These are phyloP conservation scores for Cerceris ruficornis DNA, from an alignment of 2,888 invertebrate species.

Conservation along the genomic window DNA sequence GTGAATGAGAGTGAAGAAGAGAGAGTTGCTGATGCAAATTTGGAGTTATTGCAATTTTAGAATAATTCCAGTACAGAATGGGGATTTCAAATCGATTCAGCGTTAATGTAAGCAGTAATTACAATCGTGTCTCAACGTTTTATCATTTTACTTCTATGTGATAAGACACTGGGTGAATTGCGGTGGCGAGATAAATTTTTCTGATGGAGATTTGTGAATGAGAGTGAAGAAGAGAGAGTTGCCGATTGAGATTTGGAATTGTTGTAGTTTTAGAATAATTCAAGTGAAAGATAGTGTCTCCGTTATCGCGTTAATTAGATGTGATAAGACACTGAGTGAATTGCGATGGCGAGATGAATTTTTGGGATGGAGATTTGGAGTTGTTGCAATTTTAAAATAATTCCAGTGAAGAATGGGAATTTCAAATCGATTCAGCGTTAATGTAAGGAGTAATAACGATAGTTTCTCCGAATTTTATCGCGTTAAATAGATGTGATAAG, in stretches of 20 bases:
- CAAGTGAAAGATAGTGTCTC: too few species aligned
- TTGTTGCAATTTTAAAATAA: too few species aligned
- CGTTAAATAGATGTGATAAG: background rate
- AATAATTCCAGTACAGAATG: constrained; percentile 47
- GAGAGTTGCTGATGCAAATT: too few species aligned
- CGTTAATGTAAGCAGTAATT: constrained; percentile 11
- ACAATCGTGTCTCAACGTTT: background rate
- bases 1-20: too few species aligned
- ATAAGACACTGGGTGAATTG: background rate
- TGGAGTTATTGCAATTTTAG: too few species aligned
- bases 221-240: too few species aligned
- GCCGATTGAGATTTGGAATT: too few species aligned
- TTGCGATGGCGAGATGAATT: too few species aligned
- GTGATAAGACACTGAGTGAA: background rate
- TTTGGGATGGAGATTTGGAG: too few species aligned
- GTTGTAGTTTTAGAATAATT: too few species aligned
- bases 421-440: constrained; percentile 50
- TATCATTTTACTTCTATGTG: background rate
- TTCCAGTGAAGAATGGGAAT: constrained; percentile 57
- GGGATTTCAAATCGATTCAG: constrained; percentile 58
- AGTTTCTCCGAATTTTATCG: background rate
- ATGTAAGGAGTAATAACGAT: constrained; percentile 13
- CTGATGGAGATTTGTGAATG: too few species aligned
- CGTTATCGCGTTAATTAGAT: background rate
- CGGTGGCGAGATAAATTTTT: too few species aligned